phyloP scores from a whole-genome alignment of 1,140 invertebrate species.

The Drosophila teissieri region DNA sequence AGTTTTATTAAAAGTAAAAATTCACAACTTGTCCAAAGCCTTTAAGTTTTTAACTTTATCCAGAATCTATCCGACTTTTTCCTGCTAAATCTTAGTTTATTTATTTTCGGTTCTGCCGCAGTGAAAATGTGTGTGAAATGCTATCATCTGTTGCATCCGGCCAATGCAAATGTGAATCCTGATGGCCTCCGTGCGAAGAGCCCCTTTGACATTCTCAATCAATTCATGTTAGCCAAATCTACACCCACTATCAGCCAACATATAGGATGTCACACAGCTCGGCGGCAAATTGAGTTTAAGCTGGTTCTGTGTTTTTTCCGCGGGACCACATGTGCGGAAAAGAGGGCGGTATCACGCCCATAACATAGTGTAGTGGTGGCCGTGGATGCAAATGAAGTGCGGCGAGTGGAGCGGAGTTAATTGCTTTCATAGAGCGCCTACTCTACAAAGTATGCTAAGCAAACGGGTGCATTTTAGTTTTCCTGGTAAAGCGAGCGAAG shows the following conservation, averaged over 20 bases:
- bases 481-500: background rate
- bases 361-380: background rate
- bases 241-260: background rate
- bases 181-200: constrained; percentile 5
- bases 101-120: background rate
- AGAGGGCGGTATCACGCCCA: constrained; percentile 10
- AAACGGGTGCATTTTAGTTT: constrained; percentile 22
- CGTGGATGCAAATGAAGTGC: constrained; percentile 5
- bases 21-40: background rate
- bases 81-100: background rate
- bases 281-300: constrained; percentile 34
- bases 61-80: background rate
- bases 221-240: constrained; percentile 12
- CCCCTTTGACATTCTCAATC: constrained; percentile 28
- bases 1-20: background rate
- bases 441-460: constrained; percentile 47
- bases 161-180: background rate
- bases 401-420: constrained; percentile 13
- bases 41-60: background rate
- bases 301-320: constrained; percentile 10
- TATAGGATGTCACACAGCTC: constrained; percentile 8
- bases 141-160: constrained; percentile 3
- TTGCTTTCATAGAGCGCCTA: constrained; percentile 19
- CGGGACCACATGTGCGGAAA: background rate
- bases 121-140: background rate